A percentile compares a stretch with the other conserved stretches of the same genome.
phyloP scores from a whole-genome alignment of 2,888 invertebrate species.

The Nasonovia ribisnigri region DNA sequence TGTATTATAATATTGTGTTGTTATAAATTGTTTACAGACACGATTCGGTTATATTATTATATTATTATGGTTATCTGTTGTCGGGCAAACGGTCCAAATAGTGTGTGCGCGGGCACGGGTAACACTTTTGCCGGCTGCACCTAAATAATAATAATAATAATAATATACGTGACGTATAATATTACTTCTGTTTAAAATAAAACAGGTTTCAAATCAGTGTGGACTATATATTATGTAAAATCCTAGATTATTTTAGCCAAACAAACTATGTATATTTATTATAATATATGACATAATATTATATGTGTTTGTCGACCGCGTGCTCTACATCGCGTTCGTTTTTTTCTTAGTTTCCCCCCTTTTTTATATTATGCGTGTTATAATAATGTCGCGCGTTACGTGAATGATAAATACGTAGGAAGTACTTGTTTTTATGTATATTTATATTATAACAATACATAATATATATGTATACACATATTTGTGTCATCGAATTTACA shows the following conservation, averaged over 20 bases:
- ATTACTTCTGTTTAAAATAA: background rate
- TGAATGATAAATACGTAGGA: constrained; percentile 9
- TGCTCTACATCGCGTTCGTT: background rate
- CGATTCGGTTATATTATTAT: background rate
- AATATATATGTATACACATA: background rate
- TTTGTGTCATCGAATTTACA: background rate
- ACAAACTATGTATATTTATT: background rate
- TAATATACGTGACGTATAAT: background rate
- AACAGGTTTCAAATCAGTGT: background rate
- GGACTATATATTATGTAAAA: background rate
- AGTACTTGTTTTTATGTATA: background rate
- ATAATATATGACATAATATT: background rate
- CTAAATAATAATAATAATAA: background rate
- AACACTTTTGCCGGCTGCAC: background rate
- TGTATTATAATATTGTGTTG: background rate
- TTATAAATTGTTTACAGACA: background rate
- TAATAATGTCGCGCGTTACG: background rate
- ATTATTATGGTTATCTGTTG: background rate
- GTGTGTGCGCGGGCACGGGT: background rate
- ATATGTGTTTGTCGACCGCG: background rate
- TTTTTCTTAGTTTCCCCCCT: background rate
- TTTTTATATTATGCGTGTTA: background rate
- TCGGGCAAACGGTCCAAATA: background rate
- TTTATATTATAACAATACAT: background rate
- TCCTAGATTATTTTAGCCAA: background rate